Conservation (phyloP, 2,113 vertebrate species). For the Maylandia zebra region DNA sequence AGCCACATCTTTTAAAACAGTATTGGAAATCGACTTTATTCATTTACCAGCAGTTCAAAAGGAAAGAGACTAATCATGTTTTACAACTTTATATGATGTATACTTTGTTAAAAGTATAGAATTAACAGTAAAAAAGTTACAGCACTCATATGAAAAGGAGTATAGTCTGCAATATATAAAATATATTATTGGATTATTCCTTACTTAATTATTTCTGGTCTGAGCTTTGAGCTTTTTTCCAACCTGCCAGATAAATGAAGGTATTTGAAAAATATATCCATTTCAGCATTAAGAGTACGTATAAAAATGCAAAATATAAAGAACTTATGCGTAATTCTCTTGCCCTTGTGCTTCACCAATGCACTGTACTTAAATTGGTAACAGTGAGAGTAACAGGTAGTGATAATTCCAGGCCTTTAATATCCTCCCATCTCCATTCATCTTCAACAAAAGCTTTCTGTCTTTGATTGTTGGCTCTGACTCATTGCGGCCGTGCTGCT, state of each 20-base stretch:
- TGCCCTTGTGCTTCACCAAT: neutral
- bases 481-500: neutral
- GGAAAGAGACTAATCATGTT: neutral
- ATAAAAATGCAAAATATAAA: neutral
- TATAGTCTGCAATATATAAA: neutral
- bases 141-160: neutral
- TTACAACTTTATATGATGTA: neutral
- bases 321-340: neutral
- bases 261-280: neutral
- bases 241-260: neutral
- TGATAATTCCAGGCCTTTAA: neutral
- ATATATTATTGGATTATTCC: neutral
- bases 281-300: neutral
- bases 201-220: neutral
- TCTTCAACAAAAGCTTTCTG: slow-evolving; percentile 27
- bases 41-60: neutral
- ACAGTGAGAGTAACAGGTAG: neutral
- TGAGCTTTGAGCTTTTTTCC: neutral
- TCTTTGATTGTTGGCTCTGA: neutral
- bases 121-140: neutral
- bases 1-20: neutral
- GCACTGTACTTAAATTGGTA: neutral
- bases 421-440: neutral
- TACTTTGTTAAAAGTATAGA: neutral
- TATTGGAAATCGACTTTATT: neutral